A percentile compares a stretch with the other conserved stretches of the same genome.
phyloP scores from a whole-genome alignment of 2,888 invertebrate genomes.

The Teinopalpus imperialis region DNA sequence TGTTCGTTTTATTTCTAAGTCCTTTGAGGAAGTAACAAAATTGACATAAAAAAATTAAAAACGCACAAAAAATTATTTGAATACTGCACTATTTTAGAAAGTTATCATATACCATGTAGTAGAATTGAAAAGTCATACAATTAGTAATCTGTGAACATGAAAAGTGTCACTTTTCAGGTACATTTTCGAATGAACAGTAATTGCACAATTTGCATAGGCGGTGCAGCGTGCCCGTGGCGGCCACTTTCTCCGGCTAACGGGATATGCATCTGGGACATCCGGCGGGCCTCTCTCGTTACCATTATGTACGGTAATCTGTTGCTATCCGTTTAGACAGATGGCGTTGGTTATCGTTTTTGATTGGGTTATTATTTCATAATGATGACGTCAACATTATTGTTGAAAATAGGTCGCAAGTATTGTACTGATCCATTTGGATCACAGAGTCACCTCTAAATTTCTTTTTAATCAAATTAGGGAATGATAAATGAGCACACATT shows the following conservation, averaged over 20 bases:
- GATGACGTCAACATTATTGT: too few relatives aligned
- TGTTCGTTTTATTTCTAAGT: too few relatives aligned
- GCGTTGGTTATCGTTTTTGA: too few relatives aligned
- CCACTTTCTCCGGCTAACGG: slow-evolving; percentile 76
- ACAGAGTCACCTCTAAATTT: too few relatives aligned
- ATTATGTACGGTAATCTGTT: slow-evolving; percentile 21
- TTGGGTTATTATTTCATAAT: too few relatives aligned
- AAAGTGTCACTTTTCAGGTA: slow-evolving; percentile 10
- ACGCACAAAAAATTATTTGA: too few relatives aligned
- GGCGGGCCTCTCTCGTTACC: slow-evolving; percentile 32
- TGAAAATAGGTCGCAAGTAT: too few relatives aligned
- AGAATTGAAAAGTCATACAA: not conserved
- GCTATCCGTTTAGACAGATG: slow-evolving; percentile 7
- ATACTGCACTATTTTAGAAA: slow-evolving; percentile 12
- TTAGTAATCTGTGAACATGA: slow-evolving; percentile 9
- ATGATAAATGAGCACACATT: too few relatives aligned
- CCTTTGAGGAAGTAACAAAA: too few relatives aligned
- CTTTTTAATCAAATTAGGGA: too few relatives aligned
- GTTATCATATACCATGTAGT: not conserved
- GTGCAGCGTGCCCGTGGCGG: slow-evolving; percentile 52
- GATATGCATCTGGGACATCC: slow-evolving; percentile 66
- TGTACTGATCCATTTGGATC: too few relatives aligned
- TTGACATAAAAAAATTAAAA: too few relatives aligned
- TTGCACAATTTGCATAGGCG: slow-evolving; percentile 78
- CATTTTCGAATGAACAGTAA: slow-evolving; percentile 39